A percentile compares a stretch with the other conserved stretches of the same genome.
These are phyloP conservation scores for Troglohyphantes excavatus DNA, from an alignment of 2,888 invertebrate genomes.

Conservation along the genomic window DNA sequence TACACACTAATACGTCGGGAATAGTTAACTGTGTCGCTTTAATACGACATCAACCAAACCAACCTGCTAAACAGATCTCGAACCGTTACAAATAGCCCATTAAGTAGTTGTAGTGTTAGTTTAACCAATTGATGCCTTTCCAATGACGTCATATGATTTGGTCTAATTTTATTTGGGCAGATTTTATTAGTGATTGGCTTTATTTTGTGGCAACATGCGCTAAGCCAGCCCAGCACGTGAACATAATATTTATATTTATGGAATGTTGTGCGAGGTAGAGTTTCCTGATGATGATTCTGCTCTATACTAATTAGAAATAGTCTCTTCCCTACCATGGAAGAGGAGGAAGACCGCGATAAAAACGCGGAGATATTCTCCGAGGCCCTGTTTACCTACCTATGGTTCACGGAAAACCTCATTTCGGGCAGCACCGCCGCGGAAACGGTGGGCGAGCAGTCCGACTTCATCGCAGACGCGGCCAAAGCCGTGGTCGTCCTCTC, in stretches of 20 bases:
- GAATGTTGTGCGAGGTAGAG: neutral
- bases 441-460: conserved; percentile 41
- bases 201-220: neutral
- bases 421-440: conserved; percentile 29
- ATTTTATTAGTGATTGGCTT: too few relatives aligned
- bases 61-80: too few relatives aligned
- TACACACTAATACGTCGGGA: too few relatives aligned
- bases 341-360: conserved; percentile 15
- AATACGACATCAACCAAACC: too few relatives aligned
- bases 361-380: conserved; percentile 47
- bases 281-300: neutral
- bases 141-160: too few relatives aligned
- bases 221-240: neutral
- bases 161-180: too few relatives aligned
- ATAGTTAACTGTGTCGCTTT: too few relatives aligned
- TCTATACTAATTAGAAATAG: neutral
- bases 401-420: conserved; percentile 50
- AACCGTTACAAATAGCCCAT: too few relatives aligned
- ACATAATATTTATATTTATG: neutral
- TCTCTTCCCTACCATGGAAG: neutral
- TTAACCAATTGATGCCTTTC: too few relatives aligned
- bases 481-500: conserved; percentile 50
- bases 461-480: conserved; percentile 40
- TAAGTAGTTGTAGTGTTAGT: too few relatives aligned
- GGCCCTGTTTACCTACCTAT: conserved; percentile 49